Evolutionary conservation across 2,113 vertebrate species (phyloP).

Genomic region (Cyanocitta stelleri): DNA sequence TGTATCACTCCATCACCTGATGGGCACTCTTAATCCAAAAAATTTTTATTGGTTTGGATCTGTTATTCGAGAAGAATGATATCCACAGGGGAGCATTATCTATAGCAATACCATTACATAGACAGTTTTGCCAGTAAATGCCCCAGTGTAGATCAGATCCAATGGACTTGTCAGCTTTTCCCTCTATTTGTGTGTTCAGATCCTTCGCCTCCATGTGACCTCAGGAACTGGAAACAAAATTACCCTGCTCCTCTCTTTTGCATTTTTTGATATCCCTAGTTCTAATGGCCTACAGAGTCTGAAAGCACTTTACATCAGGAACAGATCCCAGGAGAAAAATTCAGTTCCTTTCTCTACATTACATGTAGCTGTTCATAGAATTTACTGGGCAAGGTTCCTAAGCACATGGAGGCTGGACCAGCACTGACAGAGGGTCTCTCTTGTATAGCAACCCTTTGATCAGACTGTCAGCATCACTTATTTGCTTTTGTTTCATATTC

Average conservation of each 20-base stretch:
- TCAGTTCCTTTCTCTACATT: not conserved
- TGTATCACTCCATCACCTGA: not conserved
- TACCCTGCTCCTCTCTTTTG: not conserved
- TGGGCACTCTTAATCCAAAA: not conserved
- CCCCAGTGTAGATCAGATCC: not conserved
- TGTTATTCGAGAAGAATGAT: not conserved
- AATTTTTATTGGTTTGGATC: not conserved
- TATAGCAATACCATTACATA: not conserved
- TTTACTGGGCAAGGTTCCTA: not conserved
- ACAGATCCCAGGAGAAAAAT: slow-evolving; percentile 7
- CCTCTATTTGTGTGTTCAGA: not conserved
- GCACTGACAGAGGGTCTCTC: not conserved
- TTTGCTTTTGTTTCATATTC: not conserved
- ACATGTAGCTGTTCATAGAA: not conserved
- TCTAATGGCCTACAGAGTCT: not conserved
- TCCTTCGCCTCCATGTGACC: not conserved
- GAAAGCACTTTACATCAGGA: not conserved
- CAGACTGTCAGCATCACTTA: slow-evolving; percentile 3
- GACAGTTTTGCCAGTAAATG: not conserved
- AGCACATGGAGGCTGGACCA: not conserved
- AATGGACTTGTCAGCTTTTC: not conserved
- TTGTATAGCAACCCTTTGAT: not conserved
- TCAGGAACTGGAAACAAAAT: not conserved
- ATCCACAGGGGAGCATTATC: not conserved
- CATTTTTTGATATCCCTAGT: not conserved